Percentiles rank a stretch among this genome's conserved stretches.
Conservation (phyloP, 1,140 invertebrate genomes). For the Teleogryllus occipitalis region DNA sequence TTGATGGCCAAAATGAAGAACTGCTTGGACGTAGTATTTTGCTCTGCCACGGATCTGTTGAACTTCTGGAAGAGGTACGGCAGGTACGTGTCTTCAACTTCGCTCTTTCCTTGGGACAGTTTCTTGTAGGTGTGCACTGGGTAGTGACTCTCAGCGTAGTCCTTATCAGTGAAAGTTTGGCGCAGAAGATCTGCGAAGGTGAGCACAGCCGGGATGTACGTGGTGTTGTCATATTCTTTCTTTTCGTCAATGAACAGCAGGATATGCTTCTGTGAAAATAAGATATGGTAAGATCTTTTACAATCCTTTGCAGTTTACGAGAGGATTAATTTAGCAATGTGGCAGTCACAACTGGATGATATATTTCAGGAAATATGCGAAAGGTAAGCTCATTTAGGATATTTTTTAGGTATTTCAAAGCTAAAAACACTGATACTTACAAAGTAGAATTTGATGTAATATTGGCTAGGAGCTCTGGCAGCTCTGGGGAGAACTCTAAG, state of each 20-base stretch:
- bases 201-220: slow-evolving; percentile 34
- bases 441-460: slow-evolving; percentile 49
- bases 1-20: slow-evolving; percentile 53
- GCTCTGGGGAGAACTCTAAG: slow-evolving; percentile 41
- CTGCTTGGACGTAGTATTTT: slow-evolving; percentile 45
- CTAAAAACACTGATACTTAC: slow-evolving; percentile 30
- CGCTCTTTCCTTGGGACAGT: slow-evolving; percentile 39
- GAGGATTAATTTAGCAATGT: too few relatives aligned
- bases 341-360: too few relatives aligned
- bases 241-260: too few relatives aligned
- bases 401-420: too few relatives aligned
- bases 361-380: too few relatives aligned
- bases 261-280: too few relatives aligned
- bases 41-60: slow-evolving; percentile 39
- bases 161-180: slow-evolving; percentile 45
- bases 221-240: too few relatives aligned
- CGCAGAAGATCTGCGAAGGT: slow-evolving; percentile 49
- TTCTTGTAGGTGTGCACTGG: slow-evolving; percentile 52
- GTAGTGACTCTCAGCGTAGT: slow-evolving; percentile 47
- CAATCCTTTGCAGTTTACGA: too few relatives aligned
- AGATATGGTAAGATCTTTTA: too few relatives aligned
- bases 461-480: slow-evolving; percentile 49
- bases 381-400: too few relatives aligned
- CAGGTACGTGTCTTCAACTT: slow-evolving; percentile 46
- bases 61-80: slow-evolving; percentile 46